These are phyloP conservation scores for Baccha elongata DNA, from an alignment of 2,888 invertebrate species.

Conservation along the genomic window DNA sequence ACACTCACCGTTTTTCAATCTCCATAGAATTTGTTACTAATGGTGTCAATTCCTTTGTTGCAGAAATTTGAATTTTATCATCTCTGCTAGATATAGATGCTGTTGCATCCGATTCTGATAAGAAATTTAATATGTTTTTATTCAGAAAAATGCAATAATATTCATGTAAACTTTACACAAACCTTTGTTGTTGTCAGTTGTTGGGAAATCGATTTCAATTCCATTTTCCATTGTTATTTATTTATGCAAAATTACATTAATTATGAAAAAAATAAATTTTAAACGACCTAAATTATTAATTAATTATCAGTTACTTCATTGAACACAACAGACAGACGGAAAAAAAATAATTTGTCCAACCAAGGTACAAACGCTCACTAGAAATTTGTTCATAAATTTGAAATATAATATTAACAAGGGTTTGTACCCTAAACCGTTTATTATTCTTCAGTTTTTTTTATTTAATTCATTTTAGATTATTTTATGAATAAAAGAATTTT, in stretches of 20 bases:
- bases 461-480: no score
- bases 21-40: conserved; percentile 18
- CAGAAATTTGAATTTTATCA: conserved; percentile 13
- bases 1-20: conserved; percentile 52
- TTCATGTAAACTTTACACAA: neutral
- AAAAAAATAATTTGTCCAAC: neutral
- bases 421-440: no score
- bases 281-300: neutral
- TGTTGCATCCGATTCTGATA: conserved; percentile 25
- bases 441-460: no score
- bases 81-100: conserved; percentile 39
- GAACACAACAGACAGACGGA: neutral
- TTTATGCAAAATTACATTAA: neutral
- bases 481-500: conserved; percentile 22
- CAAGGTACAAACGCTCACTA: conserved; percentile 21
- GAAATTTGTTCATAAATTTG: no score
- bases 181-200: conserved; percentile 11
- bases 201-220: conserved; percentile 6
- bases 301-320: no score
- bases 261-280: no score
- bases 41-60: conserved; percentile 48
- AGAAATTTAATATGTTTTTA: conserved; percentile 7
- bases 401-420: no score
- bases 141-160: neutral
- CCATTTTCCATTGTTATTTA: conserved; percentile 13